These are phyloP conservation scores for Pachycephus smyrnensis DNA, from an alignment of 2,888 invertebrate species.

Conservation along the genomic window DNA sequence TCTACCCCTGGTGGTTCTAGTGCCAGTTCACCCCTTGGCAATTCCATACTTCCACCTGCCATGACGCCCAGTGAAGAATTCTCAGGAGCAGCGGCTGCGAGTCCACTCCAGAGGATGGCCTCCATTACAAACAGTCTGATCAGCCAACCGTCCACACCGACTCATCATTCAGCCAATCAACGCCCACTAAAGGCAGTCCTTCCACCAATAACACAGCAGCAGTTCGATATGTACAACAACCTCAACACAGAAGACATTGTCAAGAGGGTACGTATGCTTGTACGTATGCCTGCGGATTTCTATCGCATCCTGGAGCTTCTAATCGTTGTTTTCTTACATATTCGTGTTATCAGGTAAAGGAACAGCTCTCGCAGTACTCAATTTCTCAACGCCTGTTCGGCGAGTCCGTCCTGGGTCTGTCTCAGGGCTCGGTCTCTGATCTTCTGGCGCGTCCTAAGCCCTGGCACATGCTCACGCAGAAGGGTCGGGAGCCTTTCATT, in stretches of 20 bases:
- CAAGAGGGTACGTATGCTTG: slow-evolving; percentile 73
- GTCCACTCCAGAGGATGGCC: slow-evolving; percentile 96
- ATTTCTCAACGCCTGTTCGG: slow-evolving; percentile 98
- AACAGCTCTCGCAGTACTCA: slow-evolving; percentile 93
- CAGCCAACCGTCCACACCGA: slow-evolving; percentile 88
- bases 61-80: slow-evolving; percentile 86
- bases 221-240: slow-evolving; percentile 97
- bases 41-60: slow-evolving; percentile 87
- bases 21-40: slow-evolving; percentile 86
- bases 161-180: slow-evolving; percentile 86
- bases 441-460: slow-evolving; percentile 97
- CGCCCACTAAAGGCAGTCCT: slow-evolving; percentile 95
- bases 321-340: slow-evolving; percentile 20
- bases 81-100: slow-evolving; percentile 84
- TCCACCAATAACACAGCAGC: slow-evolving; percentile 98
- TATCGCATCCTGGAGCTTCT: background rate
- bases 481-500: slow-evolving; percentile 96
- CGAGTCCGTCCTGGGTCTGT: slow-evolving; percentile 95
- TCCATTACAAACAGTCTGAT: slow-evolving; percentile 97
- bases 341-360: slow-evolving; percentile 77
- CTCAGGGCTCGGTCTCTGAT: slow-evolving; percentile 98
- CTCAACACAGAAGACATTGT: slow-evolving; percentile 99
- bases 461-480: slow-evolving; percentile 99
- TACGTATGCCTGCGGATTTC: no score
- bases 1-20: slow-evolving; percentile 79